A percentile compares a stretch with the other conserved stretches of the same genome.
Evolutionary conservation across 1,140 invertebrate species (phyloP).

Genomic region (Drosophila serrata): DNA sequence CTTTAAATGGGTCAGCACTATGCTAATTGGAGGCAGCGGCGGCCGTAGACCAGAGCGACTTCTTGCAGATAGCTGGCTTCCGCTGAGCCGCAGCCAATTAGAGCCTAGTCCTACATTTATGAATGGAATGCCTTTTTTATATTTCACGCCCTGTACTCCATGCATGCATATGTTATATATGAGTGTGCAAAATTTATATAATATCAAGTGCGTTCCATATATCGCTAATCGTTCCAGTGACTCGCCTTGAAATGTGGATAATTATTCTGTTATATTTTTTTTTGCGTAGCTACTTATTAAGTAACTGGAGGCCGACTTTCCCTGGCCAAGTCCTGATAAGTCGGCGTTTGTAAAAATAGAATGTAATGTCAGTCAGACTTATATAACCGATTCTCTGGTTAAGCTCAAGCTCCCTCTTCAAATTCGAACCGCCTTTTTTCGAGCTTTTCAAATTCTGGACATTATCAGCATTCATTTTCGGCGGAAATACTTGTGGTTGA

Average conservation of each 20-base stretch:
- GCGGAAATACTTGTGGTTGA: conserved; percentile 37
- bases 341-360: conserved; percentile 41
- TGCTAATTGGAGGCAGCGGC: conserved; percentile 75
- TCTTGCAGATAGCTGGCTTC: conserved; percentile 72
- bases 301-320: conserved; percentile 64
- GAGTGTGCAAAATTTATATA: conserved; percentile 25
- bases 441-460: conserved; percentile 6
- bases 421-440: neutral
- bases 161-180: neutral
- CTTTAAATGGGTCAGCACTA: conserved; percentile 76
- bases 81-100: conserved; percentile 64
- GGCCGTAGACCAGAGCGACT: conserved; percentile 43
- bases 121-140: conserved; percentile 58
- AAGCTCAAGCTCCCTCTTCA: neutral
- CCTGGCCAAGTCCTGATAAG: conserved; percentile 42
- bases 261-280: conserved; percentile 17
- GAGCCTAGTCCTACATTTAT: conserved; percentile 58
- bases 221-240: conserved; percentile 18
- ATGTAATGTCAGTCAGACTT: conserved; percentile 8
- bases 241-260: conserved; percentile 64
- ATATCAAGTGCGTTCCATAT: conserved; percentile 42
- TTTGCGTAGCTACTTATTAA: conserved; percentile 52
- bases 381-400: conserved; percentile 17
- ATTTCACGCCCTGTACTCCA: conserved; percentile 25
- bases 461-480: conserved; percentile 26